Evolutionary conservation across 2,888 invertebrate species (phyloP).

Genomic region (Ornithoptera alexandrae): DNA sequence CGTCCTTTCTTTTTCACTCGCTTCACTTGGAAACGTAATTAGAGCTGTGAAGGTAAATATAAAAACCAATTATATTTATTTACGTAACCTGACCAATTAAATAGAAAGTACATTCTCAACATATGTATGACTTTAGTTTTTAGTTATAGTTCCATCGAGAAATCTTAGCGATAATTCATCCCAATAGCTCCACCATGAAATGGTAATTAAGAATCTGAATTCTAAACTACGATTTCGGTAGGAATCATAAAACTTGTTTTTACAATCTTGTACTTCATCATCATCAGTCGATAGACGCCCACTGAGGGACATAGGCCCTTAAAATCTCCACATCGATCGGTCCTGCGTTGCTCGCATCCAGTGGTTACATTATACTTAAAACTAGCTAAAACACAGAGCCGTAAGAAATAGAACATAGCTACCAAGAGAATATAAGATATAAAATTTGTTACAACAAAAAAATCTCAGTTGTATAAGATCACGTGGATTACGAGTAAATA

Average conservation of each 20-base stretch:
- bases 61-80: neutral
- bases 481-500: neutral
- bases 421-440: neutral
- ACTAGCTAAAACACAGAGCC: too few species aligned
- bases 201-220: too few species aligned
- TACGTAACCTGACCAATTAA: neutral
- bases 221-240: too few species aligned
- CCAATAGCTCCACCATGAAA: too few species aligned
- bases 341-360: too few species aligned
- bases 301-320: too few species aligned
- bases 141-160: neutral
- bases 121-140: neutral
- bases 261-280: too few species aligned
- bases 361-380: too few species aligned
- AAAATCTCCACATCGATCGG: too few species aligned
- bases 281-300: neutral
- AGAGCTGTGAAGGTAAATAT: neutral
- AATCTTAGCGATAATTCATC: neutral
- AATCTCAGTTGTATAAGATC: neutral
- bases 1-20: neutral
- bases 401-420: neutral
- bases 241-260: too few species aligned
- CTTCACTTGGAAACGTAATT: conserved; percentile 1
- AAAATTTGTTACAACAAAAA: conserved; percentile 4
- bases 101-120: neutral